These are phyloP conservation scores for Dicyrtomina minuta DNA, from an alignment of 2,888 invertebrate species.

Conservation along the genomic window DNA sequence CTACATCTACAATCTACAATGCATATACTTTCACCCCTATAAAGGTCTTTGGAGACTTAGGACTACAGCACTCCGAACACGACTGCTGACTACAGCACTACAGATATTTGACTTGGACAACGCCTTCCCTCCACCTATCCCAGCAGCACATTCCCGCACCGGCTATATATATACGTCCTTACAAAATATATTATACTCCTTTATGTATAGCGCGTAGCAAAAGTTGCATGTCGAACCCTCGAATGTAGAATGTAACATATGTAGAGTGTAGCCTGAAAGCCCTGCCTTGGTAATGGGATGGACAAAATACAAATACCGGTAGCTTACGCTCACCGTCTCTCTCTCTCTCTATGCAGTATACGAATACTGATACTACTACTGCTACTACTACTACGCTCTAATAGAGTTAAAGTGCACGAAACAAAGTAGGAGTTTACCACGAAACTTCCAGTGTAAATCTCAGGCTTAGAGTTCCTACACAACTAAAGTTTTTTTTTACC, in stretches of 20 bases:
- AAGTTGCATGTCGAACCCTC: too few relatives aligned
- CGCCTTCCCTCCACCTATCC: not conserved
- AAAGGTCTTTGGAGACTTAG: too few relatives aligned
- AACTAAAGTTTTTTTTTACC: not conserved
- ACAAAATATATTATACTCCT: too few relatives aligned
- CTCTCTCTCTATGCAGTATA: not conserved
- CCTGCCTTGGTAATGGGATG: too few relatives aligned
- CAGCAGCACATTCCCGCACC: not conserved
- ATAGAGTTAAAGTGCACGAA: conserved; percentile 3
- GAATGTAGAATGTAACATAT: too few relatives aligned
- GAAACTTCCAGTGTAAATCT: not conserved
- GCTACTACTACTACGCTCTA: not conserved
- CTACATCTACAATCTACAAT: too few relatives aligned
- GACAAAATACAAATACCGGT: not conserved
- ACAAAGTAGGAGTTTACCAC: conserved; percentile 4
- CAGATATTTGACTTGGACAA: not conserved
- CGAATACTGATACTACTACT: not conserved
- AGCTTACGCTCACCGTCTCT: not conserved
- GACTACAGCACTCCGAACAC: too few relatives aligned
- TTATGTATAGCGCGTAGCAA: too few relatives aligned
- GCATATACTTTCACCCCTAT: too few relatives aligned
- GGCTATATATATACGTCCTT: too few relatives aligned
- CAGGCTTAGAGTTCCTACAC: not conserved
- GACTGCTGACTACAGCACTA: too few relatives aligned
- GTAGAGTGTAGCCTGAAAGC: too few relatives aligned